phyloP scores from a whole-genome alignment of 1,140 invertebrate species.

The Danaus melanippus region DNA sequence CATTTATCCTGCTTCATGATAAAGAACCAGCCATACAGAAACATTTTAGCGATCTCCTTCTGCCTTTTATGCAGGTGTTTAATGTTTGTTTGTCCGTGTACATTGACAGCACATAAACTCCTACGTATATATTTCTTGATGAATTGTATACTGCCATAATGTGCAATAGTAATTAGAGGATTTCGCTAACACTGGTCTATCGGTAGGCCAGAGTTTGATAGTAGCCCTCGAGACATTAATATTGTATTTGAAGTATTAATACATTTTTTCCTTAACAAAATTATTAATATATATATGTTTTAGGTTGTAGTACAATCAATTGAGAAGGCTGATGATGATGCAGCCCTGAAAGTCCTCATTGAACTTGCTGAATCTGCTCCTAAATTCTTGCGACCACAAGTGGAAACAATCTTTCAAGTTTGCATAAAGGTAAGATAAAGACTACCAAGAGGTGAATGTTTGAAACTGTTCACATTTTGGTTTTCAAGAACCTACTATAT shows the following conservation, averaged over 20 bases:
- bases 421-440: conserved; percentile 84
- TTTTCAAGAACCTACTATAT: too few relatives aligned
- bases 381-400: conserved; percentile 90
- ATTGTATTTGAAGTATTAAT: conserved; percentile 1
- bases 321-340: conserved; percentile 89
- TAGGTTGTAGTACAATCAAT: conserved; percentile 86
- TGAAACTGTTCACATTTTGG: too few relatives aligned
- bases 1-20: conserved; percentile 93
- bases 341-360: conserved; percentile 91
- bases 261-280: background rate
- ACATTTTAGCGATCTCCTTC: conserved; percentile 89
- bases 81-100: conserved; percentile 5
- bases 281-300: conserved; percentile 27
- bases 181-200: conserved; percentile 55
- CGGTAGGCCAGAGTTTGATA: conserved; percentile 55
- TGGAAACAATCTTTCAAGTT: conserved; percentile 90
- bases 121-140: conserved; percentile 38
- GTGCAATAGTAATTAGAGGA: conserved; percentile 45
- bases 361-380: conserved; percentile 95
- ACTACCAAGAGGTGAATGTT: too few relatives aligned
- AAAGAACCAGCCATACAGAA: conserved; percentile 91
- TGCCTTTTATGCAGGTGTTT: conserved; percentile 79
- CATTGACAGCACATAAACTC: conserved; percentile 37
- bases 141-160: conserved; percentile 40
- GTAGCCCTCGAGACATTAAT: conserved; percentile 45